Conservation (phyloP, 2,113 vertebrate species). For the Anarhynchus alexandrinus region DNA sequence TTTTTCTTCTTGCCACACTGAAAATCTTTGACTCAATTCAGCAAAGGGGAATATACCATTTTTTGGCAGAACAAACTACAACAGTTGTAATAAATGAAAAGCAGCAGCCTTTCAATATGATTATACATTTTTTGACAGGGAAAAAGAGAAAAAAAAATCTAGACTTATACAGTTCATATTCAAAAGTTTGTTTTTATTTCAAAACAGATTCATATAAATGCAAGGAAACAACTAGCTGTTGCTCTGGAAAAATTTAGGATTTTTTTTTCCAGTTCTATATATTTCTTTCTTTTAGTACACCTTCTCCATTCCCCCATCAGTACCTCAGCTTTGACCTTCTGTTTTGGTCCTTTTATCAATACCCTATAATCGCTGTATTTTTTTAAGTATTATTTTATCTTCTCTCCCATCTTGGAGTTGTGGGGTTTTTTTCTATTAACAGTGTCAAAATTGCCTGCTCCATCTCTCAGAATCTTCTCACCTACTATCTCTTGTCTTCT, state of each 20-base stretch:
- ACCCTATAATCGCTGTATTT: background rate
- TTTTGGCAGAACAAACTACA: background rate
- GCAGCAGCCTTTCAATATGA: background rate
- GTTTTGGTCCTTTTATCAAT: background rate
- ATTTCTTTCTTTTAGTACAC: background rate
- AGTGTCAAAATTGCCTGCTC: background rate
- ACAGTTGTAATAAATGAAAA: background rate
- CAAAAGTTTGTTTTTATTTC: background rate
- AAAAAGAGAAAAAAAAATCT: background rate
- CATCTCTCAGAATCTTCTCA: background rate
- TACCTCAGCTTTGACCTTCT: background rate
- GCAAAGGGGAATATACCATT: background rate
- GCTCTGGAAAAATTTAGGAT: background rate
- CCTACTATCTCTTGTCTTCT: background rate
- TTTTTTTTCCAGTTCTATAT: background rate
- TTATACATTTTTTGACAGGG: background rate
- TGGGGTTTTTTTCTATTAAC: background rate
- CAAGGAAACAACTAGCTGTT: background rate
- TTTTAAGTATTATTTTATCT: background rate
- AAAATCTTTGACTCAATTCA: background rate
- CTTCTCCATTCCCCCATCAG: background rate
- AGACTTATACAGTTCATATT: background rate
- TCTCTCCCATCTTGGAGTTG: background rate
- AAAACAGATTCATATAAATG: background rate
- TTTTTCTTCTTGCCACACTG: background rate